Evolutionary conservation across 2,888 invertebrate genomes (phyloP), one percentile per base, ranked within the genome.

Genomic region (Pemphredon lugubris): DNA sequence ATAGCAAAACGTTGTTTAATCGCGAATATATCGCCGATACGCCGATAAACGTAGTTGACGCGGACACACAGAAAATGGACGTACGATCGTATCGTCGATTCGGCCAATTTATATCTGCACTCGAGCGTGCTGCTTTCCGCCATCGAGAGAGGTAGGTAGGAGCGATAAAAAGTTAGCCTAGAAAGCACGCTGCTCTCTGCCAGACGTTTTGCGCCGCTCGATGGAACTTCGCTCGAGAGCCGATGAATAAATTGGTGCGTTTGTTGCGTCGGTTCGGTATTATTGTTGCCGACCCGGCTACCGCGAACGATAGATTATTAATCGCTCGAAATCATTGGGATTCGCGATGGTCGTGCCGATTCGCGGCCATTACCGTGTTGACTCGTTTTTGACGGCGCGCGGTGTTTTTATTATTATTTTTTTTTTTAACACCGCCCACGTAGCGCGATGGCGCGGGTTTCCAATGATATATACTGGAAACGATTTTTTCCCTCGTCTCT

Each of bases 81-180:
- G 16, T 0, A 9, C 57, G 65, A 71, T 71, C 30, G 55, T 71
- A 66, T 71, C 73, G 37, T 16, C 6, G 65, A 66, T 73, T 73
- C 72, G 73, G 55, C 55, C 59, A 73, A 73, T 73, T 65, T 65
- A 55, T 71, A 71, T 73, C 72, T 57, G 54, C 65, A 20, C 55
- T 65, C 60, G 51, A 71, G 72, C 72, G 65, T 65, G 72, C 45
- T 5, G 53, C 44, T 54, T 53, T 50, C 39, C 26, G 16, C 30
- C 48, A 40, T 30, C 53, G 39, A 32, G n/a, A n/a, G n/a, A n/a
- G n/a, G n/a, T n/a, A n/a, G n/a, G n/a, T 5, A 48, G 57, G 18
- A 26, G 51, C 44, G 71, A 64, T 57, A 70, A 70, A 57, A 70
- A 70, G 55, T 6, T 70, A 16, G n/a, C n/a, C n/a, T n/a, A 51